These are phyloP conservation scores for Cheilosia grossa DNA, from an alignment of 2,888 invertebrate species.

Conservation along the genomic window DNA sequence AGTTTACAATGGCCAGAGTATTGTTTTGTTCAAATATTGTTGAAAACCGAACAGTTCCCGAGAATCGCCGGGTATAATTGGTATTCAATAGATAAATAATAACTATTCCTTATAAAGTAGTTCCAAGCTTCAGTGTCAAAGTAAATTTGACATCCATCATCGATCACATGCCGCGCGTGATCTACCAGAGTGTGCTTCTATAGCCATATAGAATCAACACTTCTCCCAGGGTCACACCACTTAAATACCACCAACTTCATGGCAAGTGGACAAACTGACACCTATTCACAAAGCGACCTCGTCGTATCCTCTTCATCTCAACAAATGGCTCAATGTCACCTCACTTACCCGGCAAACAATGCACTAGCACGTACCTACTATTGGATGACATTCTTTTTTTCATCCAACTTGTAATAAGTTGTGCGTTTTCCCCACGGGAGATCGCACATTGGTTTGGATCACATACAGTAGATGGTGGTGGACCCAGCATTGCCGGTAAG, in stretches of 20 bases:
- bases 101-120: too few species aligned
- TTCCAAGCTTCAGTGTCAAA: not conserved
- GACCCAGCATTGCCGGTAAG: constrained; percentile 48
- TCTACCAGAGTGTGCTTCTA: not conserved
- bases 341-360: constrained; percentile 53
- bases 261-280: constrained; percentile 53
- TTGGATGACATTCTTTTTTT: constrained; percentile 11
- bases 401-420: constrained; percentile 37
- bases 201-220: constrained; percentile 2
- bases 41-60: too few species aligned
- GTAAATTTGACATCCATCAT: not conserved
- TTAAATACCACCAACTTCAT: constrained; percentile 39
- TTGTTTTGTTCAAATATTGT: too few species aligned
- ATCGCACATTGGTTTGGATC: constrained; percentile 57
- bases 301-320: constrained; percentile 13
- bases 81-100: too few species aligned
- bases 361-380: constrained; percentile 50
- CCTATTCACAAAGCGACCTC: constrained; percentile 28
- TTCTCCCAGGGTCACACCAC: constrained; percentile 47
- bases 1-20: too few species aligned
- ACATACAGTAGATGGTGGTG: constrained; percentile 13
- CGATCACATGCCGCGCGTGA: not conserved
- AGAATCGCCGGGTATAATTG: too few species aligned
- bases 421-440: constrained; percentile 48
- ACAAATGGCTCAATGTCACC: constrained; percentile 65